Evolutionary conservation across 2,888 invertebrate species (phyloP), one percentile per base, ranked within the genome.

Genomic region (Autographa pulchrina): DNA sequence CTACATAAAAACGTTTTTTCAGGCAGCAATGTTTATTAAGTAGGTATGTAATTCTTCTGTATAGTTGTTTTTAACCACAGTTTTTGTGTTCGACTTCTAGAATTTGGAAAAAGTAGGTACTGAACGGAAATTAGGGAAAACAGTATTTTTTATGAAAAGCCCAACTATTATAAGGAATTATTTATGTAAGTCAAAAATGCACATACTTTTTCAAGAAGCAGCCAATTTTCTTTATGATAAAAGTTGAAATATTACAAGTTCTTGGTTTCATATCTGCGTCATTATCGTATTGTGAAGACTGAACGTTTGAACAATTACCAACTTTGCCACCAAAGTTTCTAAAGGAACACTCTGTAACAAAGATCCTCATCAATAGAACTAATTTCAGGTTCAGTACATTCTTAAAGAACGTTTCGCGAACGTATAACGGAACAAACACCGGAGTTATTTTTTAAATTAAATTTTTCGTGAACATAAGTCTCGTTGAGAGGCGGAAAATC

Each of bases 401-500:
- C 35, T 58, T 59, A 14, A 35, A 74, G 52, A 58, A 20, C 16
- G 60, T 71, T 75, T 31, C 56, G 69, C 66, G 43, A 67, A 62
- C 62, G 69, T 52, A 59, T 38, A 58, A 54, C 35, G 38, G 31
- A 63, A 68, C 62, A 60, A 62, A 70, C n/a, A 31, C n/a, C 13
- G 69, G 65, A 89, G 90, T 87, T 89, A 90, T 88, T 88, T 89
- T 88, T 89, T 82, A 89, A 91, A 91, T 91, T 90, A 90, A 89
- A 90, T 89, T 90, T 91, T 91, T 88, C 85, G 76, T 84, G 75
- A 79, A 85, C 86, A 85, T 87, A 86, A 87, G 86, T 85, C 88
- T 81, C 68, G 80, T 72, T 72, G 81, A 82, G 86, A 75, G 80
- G 71, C 71, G 76, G 83, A 80, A 86, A 88, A 88, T 86, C 85